Evolutionary conservation across 2,888 invertebrate species (phyloP).

Genomic region (Theodoxus fluviatilis): DNA sequence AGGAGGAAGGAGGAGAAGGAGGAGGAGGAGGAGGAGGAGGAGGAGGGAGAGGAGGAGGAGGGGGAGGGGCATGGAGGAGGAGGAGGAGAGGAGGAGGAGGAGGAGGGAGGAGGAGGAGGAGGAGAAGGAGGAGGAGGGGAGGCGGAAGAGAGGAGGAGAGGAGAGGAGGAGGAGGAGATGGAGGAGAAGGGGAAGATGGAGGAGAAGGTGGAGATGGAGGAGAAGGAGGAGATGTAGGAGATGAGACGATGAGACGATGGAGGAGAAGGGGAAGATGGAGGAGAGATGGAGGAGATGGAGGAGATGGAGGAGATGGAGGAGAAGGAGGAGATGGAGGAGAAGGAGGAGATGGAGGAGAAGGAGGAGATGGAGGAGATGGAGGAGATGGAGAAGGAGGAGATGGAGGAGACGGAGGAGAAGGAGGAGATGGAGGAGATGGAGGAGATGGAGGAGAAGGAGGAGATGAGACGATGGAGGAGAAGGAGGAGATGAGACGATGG

Average conservation of each 20-base stretch:
- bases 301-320: not conserved
- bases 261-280: not conserved
- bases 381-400: not conserved
- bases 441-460: not conserved
- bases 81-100: too few relatives aligned
- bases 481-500: not conserved
- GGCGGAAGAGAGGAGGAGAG: too few relatives aligned
- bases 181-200: not conserved
- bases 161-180: not conserved
- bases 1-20: too few relatives aligned
- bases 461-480: not conserved
- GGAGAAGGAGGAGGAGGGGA: too few relatives aligned
- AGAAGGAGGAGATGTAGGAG: not conserved
- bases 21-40: too few relatives aligned
- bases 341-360: not conserved
- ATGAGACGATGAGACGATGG: not conserved
- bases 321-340: not conserved
- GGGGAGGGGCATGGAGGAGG: too few relatives aligned
- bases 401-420: not conserved
- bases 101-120: too few relatives aligned
- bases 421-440: not conserved
- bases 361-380: conserved; percentile 7
- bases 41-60: too few relatives aligned
- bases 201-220: not conserved
- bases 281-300: not conserved